These are phyloP conservation scores for Ophioderma brevispina DNA, from an alignment of 35 echinoderm and acorn worm species.

Conservation along the genomic window DNA sequence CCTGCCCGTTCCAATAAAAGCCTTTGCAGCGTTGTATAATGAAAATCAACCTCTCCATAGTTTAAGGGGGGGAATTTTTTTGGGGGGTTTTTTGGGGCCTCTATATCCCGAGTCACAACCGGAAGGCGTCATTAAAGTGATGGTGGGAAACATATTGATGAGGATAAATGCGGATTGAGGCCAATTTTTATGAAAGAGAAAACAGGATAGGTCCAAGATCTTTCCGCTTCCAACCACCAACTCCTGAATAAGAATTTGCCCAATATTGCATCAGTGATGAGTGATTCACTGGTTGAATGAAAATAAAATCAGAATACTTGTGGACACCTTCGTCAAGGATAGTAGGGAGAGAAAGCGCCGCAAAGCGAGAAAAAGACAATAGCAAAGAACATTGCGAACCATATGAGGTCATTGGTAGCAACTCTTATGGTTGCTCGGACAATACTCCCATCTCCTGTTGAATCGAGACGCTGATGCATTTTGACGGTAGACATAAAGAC, in stretches of 20 bases:
- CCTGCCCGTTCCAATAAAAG: conserved; percentile 39
- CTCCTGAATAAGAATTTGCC: conserved; percentile 77
- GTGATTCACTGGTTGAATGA: conserved; percentile 78
- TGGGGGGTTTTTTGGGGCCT: no score
- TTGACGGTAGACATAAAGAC: conserved; percentile 79
- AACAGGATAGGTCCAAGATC: conserved; percentile 71
- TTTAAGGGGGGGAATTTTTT: conserved; percentile 85
- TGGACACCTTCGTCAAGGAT: conserved; percentile 52
- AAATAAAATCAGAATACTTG: conserved; percentile 90
- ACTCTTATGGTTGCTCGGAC: conserved; percentile 71
- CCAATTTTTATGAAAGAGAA: conserved; percentile 95
- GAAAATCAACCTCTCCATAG: conserved; percentile 93
- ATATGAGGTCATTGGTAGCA: conserved; percentile 75
- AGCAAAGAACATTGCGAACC: conserved; percentile 89
- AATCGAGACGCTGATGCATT: conserved; percentile 94
- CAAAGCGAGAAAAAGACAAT: conserved; percentile 88
- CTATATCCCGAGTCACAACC: conserved; percentile 68
- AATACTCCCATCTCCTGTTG: conserved; percentile 89
- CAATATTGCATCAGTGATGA: conserved; percentile 68
- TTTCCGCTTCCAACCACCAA: conserved; percentile 28
- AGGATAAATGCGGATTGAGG: conserved; percentile 80
- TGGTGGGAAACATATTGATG: conserved; percentile 97
- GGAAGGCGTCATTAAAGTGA: conserved; percentile 90
- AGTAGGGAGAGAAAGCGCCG: conserved; percentile 76
- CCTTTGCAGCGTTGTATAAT: conserved; percentile 77